Conservation (phyloP, 2,888 invertebrate species). For the Temnothorax ravouxi region DNA sequence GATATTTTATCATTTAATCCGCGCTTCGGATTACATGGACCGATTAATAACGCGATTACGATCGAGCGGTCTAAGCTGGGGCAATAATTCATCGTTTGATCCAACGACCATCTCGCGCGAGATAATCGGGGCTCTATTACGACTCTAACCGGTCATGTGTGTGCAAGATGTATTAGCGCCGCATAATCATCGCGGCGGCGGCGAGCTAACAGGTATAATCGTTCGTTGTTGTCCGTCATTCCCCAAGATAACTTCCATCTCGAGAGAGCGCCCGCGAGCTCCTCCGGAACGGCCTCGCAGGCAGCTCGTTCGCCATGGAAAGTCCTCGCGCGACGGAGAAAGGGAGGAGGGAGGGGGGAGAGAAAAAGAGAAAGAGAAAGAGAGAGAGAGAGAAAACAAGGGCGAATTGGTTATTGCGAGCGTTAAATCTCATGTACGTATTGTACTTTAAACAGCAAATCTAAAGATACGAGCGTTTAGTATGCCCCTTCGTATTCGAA, state of each 20-base stretch:
- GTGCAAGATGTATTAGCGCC: constrained; percentile 57
- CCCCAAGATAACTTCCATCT: constrained; percentile 57
- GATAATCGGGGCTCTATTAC: constrained; percentile 39
- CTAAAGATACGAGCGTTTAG: neutral
- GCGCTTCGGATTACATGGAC: constrained; percentile 40
- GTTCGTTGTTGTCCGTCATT: constrained; percentile 55
- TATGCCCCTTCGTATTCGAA: neutral
- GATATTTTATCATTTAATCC: constrained; percentile 56
- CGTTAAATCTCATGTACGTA: neutral
- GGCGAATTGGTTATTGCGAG: neutral
- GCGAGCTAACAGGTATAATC: constrained; percentile 19
- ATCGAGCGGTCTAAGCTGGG: constrained; percentile 34
- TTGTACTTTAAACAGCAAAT: neutral
- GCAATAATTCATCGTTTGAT: constrained; percentile 55
- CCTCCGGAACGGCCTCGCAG: constrained; percentile 29
- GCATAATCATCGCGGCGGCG: constrained; percentile 67
- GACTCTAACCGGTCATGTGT: constrained; percentile 27
- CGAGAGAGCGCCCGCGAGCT: constrained; percentile 40
- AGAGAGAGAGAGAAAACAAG: neutral
- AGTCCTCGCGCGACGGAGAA: constrained; percentile 7
- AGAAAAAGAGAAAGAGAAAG: too few species aligned
- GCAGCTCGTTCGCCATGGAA: constrained; percentile 30
- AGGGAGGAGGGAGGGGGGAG: too few species aligned
- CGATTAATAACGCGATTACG: constrained; percentile 56
- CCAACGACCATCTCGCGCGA: constrained; percentile 33